Percentiles rank a stretch among this genome's conserved stretches.
Evolutionary conservation across 1,140 invertebrate species (phyloP).

Genomic region (Lethrus apterus): DNA sequence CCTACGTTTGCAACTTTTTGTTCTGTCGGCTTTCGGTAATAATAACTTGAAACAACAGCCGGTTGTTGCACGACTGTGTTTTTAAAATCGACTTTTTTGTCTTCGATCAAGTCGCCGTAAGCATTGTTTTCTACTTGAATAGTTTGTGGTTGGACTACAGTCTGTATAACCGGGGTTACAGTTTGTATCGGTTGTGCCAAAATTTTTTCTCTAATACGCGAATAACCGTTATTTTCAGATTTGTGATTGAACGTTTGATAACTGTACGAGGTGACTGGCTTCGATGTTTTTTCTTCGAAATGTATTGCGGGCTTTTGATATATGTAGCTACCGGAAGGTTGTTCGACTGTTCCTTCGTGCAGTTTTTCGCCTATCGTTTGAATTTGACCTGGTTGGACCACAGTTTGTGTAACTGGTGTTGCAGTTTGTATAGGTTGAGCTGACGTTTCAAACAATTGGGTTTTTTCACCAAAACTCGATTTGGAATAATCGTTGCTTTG

Average conservation of each 20-base stretch:
- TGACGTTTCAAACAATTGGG: background rate
- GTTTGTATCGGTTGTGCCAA: background rate
- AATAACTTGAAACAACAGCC: no score
- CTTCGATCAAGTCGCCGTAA: no score
- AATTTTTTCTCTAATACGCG: background rate
- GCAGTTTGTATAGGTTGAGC: conserved; percentile 15
- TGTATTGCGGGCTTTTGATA: conserved; percentile 42
- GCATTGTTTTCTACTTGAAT: no score
- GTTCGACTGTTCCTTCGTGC: conserved; percentile 21
- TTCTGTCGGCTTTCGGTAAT: no score
- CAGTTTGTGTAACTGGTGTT: background rate
- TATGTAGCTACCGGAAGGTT: conserved; percentile 41
- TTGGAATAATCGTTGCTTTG: no score
- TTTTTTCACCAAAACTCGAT: background rate
- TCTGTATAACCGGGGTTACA: background rate
- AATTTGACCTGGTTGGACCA: background rate
- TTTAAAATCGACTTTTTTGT: background rate
- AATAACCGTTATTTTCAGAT: no score
- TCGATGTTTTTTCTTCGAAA: conserved; percentile 40
- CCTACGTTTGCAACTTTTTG: no score
- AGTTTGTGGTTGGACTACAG: background rate
- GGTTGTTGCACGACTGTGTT: background rate
- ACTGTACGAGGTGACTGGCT: background rate
- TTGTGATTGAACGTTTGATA: background rate
- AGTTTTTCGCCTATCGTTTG: no score